Evolutionary conservation across 64 coral and sea anemone genomes (phyloP), one percentile per base, ranked within the genome.

Genomic region (Cladopsammia gracilis): DNA sequence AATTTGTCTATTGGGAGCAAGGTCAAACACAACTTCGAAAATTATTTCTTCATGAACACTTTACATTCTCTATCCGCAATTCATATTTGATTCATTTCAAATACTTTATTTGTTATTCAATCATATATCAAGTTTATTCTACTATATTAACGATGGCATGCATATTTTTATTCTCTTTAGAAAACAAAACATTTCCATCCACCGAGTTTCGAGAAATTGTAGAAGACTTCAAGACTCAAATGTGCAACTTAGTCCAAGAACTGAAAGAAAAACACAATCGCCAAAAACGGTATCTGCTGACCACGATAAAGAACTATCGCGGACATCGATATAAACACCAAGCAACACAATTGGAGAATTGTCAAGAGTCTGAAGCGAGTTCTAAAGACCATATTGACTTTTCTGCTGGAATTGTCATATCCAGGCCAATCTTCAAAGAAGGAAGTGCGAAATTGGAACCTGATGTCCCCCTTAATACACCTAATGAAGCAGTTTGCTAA

Each of bases 231-330:
- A 84, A 84, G 16, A 50, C 61, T 19, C 45, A 64, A 3, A 48
- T 66, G 60, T 66, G n/a, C 44, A 51, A 48, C 42, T 45, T 84
- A 20, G 58, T 25, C 10, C 42, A 23, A 43, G 80, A 66, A 66
- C 46, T 84, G 3, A 68, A 67, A 84, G 80, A 84, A 48, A 84
- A 68, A 49, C 62, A 84, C n/a, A 44, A 11, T 22, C 43, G 18
- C 7, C 61, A 84, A 67, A 66, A 64, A 66, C 62, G 10, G 14
- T 1, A 2, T 22, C 26, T 66, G 44, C n/a, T 84, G 45, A 62
- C 44, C 19, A 12, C 20, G 15, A 84, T 22, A 64, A 84, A 67
- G 45, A 84, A 23, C 61, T 8, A 24, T 84, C 43, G 19, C 19
- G 59, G 42, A 7, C 18, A 18, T 64, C 26, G 16, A 10, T 82